Percentiles rank a stretch among this genome's conserved stretches.
These are phyloP conservation scores for Bimastos eiseni DNA, from an alignment of 2,888 invertebrate species.

Conservation along the genomic window DNA sequence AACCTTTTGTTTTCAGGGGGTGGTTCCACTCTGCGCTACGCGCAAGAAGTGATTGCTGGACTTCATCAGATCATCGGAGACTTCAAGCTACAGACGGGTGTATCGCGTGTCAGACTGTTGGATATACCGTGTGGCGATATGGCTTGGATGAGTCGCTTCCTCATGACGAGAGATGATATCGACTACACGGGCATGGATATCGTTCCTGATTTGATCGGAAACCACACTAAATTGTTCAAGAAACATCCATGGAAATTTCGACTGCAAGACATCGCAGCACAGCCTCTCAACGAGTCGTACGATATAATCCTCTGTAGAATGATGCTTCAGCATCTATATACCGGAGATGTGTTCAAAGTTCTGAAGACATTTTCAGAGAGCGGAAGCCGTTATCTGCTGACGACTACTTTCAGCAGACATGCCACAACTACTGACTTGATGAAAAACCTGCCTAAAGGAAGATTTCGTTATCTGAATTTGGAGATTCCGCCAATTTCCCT, in stretches of 20 bases:
- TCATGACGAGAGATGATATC: constrained; percentile 39
- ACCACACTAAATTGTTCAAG: too few species aligned
- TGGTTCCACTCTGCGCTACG: constrained; percentile 36
- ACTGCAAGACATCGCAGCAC: constrained; percentile 37
- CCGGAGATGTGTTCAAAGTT: constrained; percentile 36
- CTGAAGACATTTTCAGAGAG: constrained; percentile 39
- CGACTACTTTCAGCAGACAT: constrained; percentile 39
- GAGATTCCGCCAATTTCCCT: constrained; percentile 44
- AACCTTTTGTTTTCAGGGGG: too few species aligned
- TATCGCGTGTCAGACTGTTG: too few species aligned
- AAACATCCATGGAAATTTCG: too few species aligned
- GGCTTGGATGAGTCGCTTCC: constrained; percentile 30
- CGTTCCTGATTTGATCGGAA: too few species aligned
- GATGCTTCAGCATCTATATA: constrained; percentile 44
- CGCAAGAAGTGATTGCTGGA: constrained; percentile 43
- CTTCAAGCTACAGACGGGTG: too few species aligned
- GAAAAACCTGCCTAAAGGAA: too few species aligned
- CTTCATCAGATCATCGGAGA: too few species aligned
- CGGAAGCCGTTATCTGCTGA: constrained; percentile 36
- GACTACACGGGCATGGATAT: constrained; percentile 41
- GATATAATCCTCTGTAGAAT: constrained; percentile 44
- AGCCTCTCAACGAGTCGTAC: constrained; percentile 28
- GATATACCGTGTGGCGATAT: too few species aligned
- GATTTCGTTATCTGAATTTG: constrained; percentile 34
- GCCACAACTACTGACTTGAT: constrained; percentile 39